These are phyloP conservation scores for Drosophila siamana DNA, from an alignment of 2,888 invertebrate genomes.

Conservation along the genomic window DNA sequence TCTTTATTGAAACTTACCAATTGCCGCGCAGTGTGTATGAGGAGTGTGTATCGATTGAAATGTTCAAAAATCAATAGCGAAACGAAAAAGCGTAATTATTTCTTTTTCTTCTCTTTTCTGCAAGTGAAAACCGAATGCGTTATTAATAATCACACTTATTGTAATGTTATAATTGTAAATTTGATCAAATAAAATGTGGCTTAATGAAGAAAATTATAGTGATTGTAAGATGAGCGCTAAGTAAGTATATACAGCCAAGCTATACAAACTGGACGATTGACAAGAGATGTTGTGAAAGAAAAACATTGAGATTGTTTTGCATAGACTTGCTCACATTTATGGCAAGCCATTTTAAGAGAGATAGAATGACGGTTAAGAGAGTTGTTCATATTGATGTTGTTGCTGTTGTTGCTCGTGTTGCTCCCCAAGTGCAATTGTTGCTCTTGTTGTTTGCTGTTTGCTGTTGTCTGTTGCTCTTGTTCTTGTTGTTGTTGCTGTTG, in stretches of 20 bases:
- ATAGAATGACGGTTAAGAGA: slow-evolving; percentile 14
- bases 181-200: slow-evolving; percentile 3
- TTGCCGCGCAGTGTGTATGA: slow-evolving; percentile 48
- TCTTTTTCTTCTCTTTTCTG: slow-evolving; percentile 81
- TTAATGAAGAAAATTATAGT: slow-evolving; percentile 12
- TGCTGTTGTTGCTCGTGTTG: slow-evolving; percentile 30
- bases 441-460: slow-evolving; percentile 17
- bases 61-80: slow-evolving; percentile 68
- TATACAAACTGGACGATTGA: slow-evolving; percentile 61
- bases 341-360: slow-evolving; percentile 44
- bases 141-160: slow-evolving; percentile 36
- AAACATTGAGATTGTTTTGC: slow-evolving; percentile 48
- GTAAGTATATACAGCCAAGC: slow-evolving; percentile 60
- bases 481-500: too few relatives aligned
- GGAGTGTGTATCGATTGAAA: slow-evolving; percentile 41
- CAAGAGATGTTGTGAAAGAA: slow-evolving; percentile 15
- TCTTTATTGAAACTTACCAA: slow-evolving; percentile 60
- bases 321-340: slow-evolving; percentile 70
- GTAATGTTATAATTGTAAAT: neutral
- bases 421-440: slow-evolving; percentile 48
- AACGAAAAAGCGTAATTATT: slow-evolving; percentile 69
- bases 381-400: slow-evolving; percentile 29
- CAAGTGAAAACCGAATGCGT: slow-evolving; percentile 56
- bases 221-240: slow-evolving; percentile 13
- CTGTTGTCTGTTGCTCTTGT: slow-evolving; percentile 13